Base-by-base conservation (phyloP, 2,113 vertebrate species). In the Lepus timidus region DNA sequence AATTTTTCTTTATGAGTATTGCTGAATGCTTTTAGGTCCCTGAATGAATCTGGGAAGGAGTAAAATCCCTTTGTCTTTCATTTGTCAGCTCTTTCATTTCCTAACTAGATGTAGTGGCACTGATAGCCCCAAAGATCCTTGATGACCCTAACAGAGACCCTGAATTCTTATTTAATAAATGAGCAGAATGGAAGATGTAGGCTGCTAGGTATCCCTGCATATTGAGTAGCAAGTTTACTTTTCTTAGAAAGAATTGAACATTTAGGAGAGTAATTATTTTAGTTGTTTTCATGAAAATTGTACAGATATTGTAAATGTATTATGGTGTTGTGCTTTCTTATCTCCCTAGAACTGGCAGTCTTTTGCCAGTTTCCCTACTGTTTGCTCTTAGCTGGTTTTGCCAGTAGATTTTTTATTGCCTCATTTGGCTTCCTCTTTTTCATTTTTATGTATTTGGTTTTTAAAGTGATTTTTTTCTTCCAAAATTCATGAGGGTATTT, bases 351-450 rank as follows among this genome's bases (percentile, higher is more conserved):
- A 29, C 7, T 19, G 16, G 82, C 27, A 31, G 10, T 81, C 64
- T 55, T 84, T 84, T 64, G 44, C 36, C n/a, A 55, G 8, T 84
- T 61, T 87, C 10, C 25, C 23, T 39, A 85, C 23, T 22, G 25
- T 68, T 88, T 85, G 33, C 39, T 44, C 17, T 94, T 88, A 71
- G 36, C 33, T 88, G 39, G 76, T 80, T 94, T 95, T 92, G 31
- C 58, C 31, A 33, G 0, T 68, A 68, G 39, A 67, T 67, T 52
- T 94, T 96, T 90, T 71, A 76, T 67, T 80, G 33, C 9, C 6
- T 31, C 9, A 12, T 29, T 91, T 89, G 76, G 83, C 55, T 85
- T 62, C 20, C 12, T 71, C 9, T n/a, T 17, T 62, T 91, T 85
- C 6, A 25, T 75, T 90, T 76, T 75, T 52, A n/a, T 51, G 6